A percentile compares a stretch with the other conserved stretches of the same genome.
These are phyloP conservation scores for Lepidurus arcticus DNA, from an alignment of 1,140 invertebrate species.

Conservation along the genomic window DNA sequence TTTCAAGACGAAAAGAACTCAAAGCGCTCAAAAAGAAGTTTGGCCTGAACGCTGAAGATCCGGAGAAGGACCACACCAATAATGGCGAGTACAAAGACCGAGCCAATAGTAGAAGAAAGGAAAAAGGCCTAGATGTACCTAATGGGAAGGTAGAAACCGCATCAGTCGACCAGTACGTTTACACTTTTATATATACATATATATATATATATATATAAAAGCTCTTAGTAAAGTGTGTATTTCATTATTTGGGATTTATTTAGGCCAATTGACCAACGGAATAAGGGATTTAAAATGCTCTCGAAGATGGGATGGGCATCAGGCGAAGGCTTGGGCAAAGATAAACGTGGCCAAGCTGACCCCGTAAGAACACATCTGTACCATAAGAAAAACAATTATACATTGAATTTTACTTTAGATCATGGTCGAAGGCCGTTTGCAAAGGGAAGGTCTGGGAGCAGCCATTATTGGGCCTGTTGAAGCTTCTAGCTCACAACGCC, in stretches of 20 bases:
- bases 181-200: background rate
- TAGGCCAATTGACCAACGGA: slow-evolving; percentile 67
- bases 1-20: slow-evolving; percentile 60
- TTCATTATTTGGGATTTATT: slow-evolving; percentile 33
- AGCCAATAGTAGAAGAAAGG: slow-evolving; percentile 63
- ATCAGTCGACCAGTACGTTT: slow-evolving; percentile 67
- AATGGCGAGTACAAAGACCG: slow-evolving; percentile 62
- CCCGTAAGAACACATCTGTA: slow-evolving; percentile 58
- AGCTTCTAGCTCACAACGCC: slow-evolving; percentile 6
- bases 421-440: background rate
- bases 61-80: slow-evolving; percentile 38
- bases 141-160: slow-evolving; percentile 73
- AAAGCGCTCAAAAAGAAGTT: slow-evolving; percentile 76
- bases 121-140: slow-evolving; percentile 73
- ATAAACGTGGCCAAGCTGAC: slow-evolving; percentile 58
- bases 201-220: too few relatives aligned
- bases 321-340: slow-evolving; percentile 74
- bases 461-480: slow-evolving; percentile 32
- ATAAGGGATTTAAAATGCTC: slow-evolving; percentile 82
- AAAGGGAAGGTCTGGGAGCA: background rate
- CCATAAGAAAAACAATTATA: background rate
- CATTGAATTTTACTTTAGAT: background rate
- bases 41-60: slow-evolving; percentile 54
- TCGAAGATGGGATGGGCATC: slow-evolving; percentile 89
- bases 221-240: background rate